Base-by-base conservation (phyloP, 2,888 invertebrate genomes). In the Parnassius mnemosyne region DNA sequence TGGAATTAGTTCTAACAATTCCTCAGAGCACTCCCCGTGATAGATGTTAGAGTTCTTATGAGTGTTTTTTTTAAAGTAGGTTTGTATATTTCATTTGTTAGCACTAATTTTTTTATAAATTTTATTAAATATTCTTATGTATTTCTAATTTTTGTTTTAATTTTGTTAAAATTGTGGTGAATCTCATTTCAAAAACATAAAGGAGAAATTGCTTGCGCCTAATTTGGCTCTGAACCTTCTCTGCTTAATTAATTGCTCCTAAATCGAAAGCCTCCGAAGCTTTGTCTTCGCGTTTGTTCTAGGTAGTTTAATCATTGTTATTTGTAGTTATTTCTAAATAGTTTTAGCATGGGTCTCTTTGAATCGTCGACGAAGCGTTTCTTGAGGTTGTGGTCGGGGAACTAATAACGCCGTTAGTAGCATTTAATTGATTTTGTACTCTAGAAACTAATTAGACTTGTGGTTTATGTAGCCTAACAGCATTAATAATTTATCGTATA, bases 401-500 rank as follows among this genome's bases (percentile, higher is more conserved):
- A 65, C 63, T 68, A 66, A 71, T 69, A 65, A 66, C 63, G 52
- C 65, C 71, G 78, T 81, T 84, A 83, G 83, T 81, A 84, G 78
- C 83, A 84, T 88, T 87, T 85, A 87, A 89, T 89, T 89, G 89
- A 87, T 89, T 87, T 87, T 86, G 80, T 85, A 83, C 77, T 81
- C 79, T 79, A 80, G 85, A 87, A 89, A 87, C 88, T 89, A 89
- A 89, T 90, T 89, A 89, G 84, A 83, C 81, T 84, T 85, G 87
- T 83, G 86, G 87, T 87, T 85, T 85, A 79, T 84, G 79, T 84
- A 84, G 87, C 87, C 83, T 75, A 84, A 80, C 80, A 73, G 80
- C 80, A 84, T 85, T 86, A 88, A 88, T 88, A 87, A 86, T 74
- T 85, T 78, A 81, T 77, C 73, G 73, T 80, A 78, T 66, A 65